These are phyloP conservation scores for Drosophila malerkotliana DNA, from an alignment of 1,140 invertebrate genomes.

Conservation along the genomic window DNA sequence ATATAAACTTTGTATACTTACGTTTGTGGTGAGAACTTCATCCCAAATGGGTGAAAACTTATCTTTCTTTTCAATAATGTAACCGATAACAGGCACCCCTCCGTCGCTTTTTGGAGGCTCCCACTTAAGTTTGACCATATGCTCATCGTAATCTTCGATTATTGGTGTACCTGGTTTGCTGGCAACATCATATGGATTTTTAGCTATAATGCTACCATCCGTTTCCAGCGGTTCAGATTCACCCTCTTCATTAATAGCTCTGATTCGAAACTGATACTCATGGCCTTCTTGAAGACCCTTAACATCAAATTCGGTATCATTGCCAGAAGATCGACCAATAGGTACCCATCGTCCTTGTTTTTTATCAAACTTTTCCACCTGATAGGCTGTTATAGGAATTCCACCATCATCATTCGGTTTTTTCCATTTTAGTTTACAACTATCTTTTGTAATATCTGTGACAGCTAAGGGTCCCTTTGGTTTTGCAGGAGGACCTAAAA, in stretches of 20 bases:
- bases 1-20: constrained; percentile 77
- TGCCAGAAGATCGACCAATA: constrained; percentile 90
- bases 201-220: constrained; percentile 87
- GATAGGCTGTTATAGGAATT: constrained; percentile 96
- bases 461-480: constrained; percentile 96
- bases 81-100: constrained; percentile 97
- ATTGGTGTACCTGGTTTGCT: constrained; percentile 95
- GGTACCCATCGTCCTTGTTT: constrained; percentile 97
- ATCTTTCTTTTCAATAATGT: constrained; percentile 98
- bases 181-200: constrained; percentile 88
- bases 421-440: constrained; percentile 97
- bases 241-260: constrained; percentile 98
- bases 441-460: constrained; percentile 93
- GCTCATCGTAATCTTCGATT: constrained; percentile 96
- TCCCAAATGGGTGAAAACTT: constrained; percentile 95
- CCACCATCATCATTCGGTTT: constrained; percentile 99
- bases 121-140: constrained; percentile 97
- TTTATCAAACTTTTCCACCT: constrained; percentile 98
- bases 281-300: constrained; percentile 96
- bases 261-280: constrained; percentile 98
- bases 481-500: constrained; percentile 93
- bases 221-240: constrained; percentile 97
- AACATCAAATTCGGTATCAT: constrained; percentile 95
- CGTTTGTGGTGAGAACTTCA: constrained; percentile 91
- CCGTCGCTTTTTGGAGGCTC: constrained; percentile 94